A percentile compares a stretch with the other conserved stretches of the same genome.
These are phyloP conservation scores for Metaphire vulgaris DNA, from an alignment of 1,140 invertebrate genomes.

Conservation along the genomic window DNA sequence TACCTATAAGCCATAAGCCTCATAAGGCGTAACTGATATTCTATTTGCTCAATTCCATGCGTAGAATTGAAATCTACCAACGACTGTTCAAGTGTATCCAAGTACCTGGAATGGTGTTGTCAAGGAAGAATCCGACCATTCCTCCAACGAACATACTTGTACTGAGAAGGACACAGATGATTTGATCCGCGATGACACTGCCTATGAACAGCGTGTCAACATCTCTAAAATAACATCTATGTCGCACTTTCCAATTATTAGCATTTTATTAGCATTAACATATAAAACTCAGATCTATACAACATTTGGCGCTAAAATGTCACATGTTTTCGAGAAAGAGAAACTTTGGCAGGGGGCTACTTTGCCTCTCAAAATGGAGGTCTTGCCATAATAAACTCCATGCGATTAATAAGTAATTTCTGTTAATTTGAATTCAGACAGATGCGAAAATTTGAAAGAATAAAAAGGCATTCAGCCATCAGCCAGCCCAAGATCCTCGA, in stretches of 20 bases:
- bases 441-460: too few relatives aligned
- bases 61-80: too few relatives aligned
- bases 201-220: conserved; percentile 25
- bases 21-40: too few relatives aligned
- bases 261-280: background rate
- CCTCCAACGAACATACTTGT: conserved; percentile 46
- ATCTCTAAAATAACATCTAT: background rate
- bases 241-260: background rate
- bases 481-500: too few relatives aligned
- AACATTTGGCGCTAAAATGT: background rate
- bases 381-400: too few relatives aligned
- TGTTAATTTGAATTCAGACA: too few relatives aligned
- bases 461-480: too few relatives aligned
- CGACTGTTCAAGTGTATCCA: too few relatives aligned
- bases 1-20: too few relatives aligned
- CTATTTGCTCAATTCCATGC: too few relatives aligned
- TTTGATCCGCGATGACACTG: conserved; percentile 35
- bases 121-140: conserved; percentile 39
- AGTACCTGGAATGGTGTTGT: conserved; percentile 44
- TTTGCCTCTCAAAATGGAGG: background rate
- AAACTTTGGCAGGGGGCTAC: background rate
- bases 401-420: too few relatives aligned
- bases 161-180: conserved; percentile 36
- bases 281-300: background rate
- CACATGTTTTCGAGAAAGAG: background rate